These are phyloP conservation scores for Scartelaos histophorus DNA, from an alignment of 2,113 vertebrate species.

Conservation along the genomic window DNA sequence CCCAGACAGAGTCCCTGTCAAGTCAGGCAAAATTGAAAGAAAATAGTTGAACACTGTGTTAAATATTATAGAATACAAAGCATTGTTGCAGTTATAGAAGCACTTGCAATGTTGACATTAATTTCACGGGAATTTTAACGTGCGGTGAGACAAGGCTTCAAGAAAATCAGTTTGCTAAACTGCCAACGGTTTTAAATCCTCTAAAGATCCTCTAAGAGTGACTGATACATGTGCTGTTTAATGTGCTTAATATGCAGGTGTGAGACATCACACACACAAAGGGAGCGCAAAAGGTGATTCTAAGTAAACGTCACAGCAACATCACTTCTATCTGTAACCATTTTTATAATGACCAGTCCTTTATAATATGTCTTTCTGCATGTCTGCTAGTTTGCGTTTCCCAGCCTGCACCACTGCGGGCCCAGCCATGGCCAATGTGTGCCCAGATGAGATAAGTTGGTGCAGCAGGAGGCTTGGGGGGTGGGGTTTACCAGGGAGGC, in stretches of 20 bases:
- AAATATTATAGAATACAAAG: slow-evolving; percentile 1
- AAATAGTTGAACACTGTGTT: background rate
- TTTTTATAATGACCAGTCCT: background rate
- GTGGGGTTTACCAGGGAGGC: slow-evolving; percentile 41
- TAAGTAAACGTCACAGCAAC: background rate
- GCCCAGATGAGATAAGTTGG: slow-evolving; percentile 81
- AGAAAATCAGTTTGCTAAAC: slow-evolving; percentile 96
- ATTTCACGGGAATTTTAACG: too few relatives aligned
- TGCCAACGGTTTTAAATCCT: slow-evolving; percentile 71
- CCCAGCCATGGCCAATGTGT: slow-evolving; percentile 68
- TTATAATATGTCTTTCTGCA: slow-evolving; percentile 36
- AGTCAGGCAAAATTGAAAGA: background rate
- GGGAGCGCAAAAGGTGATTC: slow-evolving; percentile 47
- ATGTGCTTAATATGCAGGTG: too few relatives aligned
- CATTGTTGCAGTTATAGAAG: background rate
- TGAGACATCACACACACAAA: background rate
- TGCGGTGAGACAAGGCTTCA: slow-evolving; percentile 7
- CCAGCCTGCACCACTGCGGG: slow-evolving; percentile 57
- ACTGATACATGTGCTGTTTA: slow-evolving; percentile 78
- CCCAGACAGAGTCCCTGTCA: slow-evolving; percentile 81
- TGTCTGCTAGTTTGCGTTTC: slow-evolving; percentile 47
- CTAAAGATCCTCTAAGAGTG: slow-evolving; percentile 86
- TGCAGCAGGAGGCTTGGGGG: slow-evolving; percentile 47
- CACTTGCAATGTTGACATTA: too few relatives aligned
- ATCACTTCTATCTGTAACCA: background rate